These are phyloP conservation scores for Stegostoma tigrinum DNA, from an alignment of 2,113 vertebrate genomes.

Conservation along the genomic window DNA sequence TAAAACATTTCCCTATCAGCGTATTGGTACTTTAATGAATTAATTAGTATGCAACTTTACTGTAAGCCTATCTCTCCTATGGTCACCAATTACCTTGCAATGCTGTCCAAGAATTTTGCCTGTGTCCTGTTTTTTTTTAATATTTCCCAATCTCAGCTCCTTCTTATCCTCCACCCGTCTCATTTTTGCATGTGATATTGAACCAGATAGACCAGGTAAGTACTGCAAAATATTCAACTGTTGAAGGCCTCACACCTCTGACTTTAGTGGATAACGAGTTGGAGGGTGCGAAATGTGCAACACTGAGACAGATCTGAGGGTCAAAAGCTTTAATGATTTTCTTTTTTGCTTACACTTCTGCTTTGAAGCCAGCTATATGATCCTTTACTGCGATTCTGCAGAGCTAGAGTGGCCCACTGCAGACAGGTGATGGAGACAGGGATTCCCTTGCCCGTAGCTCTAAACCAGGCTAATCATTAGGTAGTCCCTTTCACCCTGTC, in stretches of 20 bases:
- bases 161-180: neutral
- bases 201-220: neutral
- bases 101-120: neutral
- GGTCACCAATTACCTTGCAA: neutral
- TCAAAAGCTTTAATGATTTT: neutral
- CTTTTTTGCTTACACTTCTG: neutral
- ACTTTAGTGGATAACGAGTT: neutral
- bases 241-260: neutral
- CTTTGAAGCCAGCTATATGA: neutral
- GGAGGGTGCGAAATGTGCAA: neutral
- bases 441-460: neutral
- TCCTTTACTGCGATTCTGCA: neutral
- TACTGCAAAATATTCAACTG: neutral
- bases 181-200: neutral
- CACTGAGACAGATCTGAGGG: neutral
- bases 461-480: neutral
- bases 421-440: neutral
- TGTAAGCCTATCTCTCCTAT: neutral
- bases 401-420: neutral
- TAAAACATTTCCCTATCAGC: too few relatives aligned
- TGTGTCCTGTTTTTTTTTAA: neutral
- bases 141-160: neutral
- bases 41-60: neutral
- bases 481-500: neutral
- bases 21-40: neutral